Conservation (phyloP, 2,888 invertebrate genomes). For the Caenorhabditis sp. region DNA sequence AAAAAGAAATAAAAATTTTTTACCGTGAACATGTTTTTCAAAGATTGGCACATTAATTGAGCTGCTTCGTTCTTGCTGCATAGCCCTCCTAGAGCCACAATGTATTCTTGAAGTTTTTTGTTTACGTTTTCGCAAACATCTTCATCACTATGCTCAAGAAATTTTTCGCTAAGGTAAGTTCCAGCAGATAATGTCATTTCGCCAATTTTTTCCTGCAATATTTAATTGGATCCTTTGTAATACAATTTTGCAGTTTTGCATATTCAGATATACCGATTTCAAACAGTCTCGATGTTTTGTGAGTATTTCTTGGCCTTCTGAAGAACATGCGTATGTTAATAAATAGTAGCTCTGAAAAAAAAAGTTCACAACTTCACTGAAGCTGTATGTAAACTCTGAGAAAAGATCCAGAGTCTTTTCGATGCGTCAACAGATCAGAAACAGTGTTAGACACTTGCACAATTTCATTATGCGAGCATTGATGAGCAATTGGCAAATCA, state of each 20-base stretch:
- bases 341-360: conserved; percentile 79
- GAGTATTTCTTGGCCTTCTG: conserved; percentile 80
- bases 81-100: conserved; percentile 78
- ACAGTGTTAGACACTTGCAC: conserved; percentile 76
- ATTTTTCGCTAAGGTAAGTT: conserved; percentile 82
- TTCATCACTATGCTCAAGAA: conserved; percentile 77
- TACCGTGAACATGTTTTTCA: conserved; percentile 81
- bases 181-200: conserved; percentile 83
- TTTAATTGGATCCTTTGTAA: not conserved
- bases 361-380: too few relatives aligned
- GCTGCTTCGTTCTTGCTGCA: conserved; percentile 80
- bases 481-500: conserved; percentile 77
- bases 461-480: conserved; percentile 80
- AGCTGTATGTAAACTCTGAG: conserved; percentile 64
- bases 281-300: conserved; percentile 79
- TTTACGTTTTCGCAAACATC: conserved; percentile 78
- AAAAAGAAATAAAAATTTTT: not conserved
- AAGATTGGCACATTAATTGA: conserved; percentile 80
- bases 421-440: conserved; percentile 80
- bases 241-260: too few relatives aligned
- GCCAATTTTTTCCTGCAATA: conserved; percentile 79
- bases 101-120: conserved; percentile 78
- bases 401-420: conserved; percentile 81
- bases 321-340: conserved; percentile 81
- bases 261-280: conserved; percentile 59